Percentiles rank a stretch among this genome's conserved stretches.
phyloP scores from a whole-genome alignment of 2,113 vertebrate genomes.

The Acinonyx jubatus region DNA sequence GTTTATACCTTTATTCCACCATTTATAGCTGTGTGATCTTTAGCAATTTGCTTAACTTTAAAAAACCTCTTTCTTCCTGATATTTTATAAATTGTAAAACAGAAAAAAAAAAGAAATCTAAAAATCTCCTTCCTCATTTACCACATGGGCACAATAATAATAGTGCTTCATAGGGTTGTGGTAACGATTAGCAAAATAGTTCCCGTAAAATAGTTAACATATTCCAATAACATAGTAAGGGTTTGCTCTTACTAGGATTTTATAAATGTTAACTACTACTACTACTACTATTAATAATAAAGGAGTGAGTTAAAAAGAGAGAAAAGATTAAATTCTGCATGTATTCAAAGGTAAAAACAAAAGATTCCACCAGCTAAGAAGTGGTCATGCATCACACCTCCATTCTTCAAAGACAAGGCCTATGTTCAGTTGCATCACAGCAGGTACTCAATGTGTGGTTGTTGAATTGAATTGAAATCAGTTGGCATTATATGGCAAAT shows the following conservation, averaged over 20 bases:
- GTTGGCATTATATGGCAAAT: neutral
- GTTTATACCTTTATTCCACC: neutral
- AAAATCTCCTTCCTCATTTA: neutral
- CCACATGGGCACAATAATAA: neutral
- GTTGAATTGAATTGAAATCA: constrained; percentile 5
- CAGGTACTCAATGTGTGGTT: neutral
- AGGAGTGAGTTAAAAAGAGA: neutral
- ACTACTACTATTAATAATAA: neutral
- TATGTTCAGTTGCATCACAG: neutral
- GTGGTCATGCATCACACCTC: neutral
- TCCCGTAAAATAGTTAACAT: neutral
- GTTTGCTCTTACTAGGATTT: neutral
- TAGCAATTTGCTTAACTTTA: neutral
- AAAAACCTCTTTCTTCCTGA: neutral
- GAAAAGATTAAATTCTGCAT: neutral
- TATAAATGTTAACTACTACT: neutral
- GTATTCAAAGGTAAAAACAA: neutral
- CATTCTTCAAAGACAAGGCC: neutral
- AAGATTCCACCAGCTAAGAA: neutral
- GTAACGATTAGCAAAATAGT: neutral
- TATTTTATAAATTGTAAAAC: neutral
- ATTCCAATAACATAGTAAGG: neutral
- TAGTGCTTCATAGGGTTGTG: neutral
- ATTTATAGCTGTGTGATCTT: neutral
- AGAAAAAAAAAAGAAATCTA: neutral